Evolutionary conservation across 2,888 invertebrate genomes (phyloP), one percentile per base, ranked within the genome.

Genomic region (Cantharis rufa): DNA sequence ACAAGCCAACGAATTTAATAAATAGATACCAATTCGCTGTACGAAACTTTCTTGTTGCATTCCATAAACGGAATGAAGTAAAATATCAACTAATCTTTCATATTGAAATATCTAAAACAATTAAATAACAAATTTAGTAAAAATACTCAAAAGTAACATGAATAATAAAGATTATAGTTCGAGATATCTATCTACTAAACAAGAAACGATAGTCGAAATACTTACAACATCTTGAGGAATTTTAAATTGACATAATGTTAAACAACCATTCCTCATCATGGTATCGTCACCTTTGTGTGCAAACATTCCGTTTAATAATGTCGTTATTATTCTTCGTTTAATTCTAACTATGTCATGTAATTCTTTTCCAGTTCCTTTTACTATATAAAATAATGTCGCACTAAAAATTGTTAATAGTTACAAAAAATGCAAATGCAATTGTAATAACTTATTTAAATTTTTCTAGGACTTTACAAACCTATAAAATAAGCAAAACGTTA

Each of bases 261-360:
- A 91, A 88, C 98, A 98, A 71, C 98, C 98, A 88, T 99, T 98
- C 73, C 98, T 91, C 92, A 98, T 95, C 97, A 98, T 97, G 24
- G 96, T 97, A 82, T 95, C 94, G 86, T 98, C 97, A 32, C 92
- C 91, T 78, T 93, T 91, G 85, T 97, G 96, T 72, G 92, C 91
- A 82, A 94, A 94, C 97, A 98, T 98, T 15, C 95, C 97, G 85
- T 96, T 94, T 48, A 98, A 89, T 72, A 98, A 89, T 0, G 95
- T 93, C 1, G 93, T 92, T 73, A 98, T 95, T 77, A 97, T 95
- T 83, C 93, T 92, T 84, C 92, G 91, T 85, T 95, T 95, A 78
- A 96, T 90, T 83, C 92, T 91, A 15, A 93, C 91, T n/a, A 85
- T 85, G 74, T 87, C 87, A 27, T 93, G 94, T 80, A 96, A 91